Percentiles rank a stretch among this genome's conserved stretches.
Conservation (phyloP, 2,113 vertebrate species). For the Anoura caudifer region DNA sequence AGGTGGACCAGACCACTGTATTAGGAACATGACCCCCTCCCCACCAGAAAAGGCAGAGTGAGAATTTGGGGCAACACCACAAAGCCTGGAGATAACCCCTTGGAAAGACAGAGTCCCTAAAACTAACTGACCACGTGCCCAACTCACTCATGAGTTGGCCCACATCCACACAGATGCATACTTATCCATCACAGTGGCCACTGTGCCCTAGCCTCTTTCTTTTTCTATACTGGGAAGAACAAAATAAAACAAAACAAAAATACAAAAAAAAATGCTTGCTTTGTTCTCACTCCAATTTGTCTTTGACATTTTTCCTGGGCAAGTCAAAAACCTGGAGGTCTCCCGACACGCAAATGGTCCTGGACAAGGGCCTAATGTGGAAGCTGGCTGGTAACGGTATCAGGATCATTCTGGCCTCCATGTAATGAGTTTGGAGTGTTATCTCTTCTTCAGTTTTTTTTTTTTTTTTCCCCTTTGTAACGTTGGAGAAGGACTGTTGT, state of each 20-base stretch:
- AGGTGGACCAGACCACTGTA: not conserved
- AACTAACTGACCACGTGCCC: not conserved
- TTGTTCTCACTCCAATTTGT: not conserved
- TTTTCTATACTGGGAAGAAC: not conserved
- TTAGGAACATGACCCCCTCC: not conserved
- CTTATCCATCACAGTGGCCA: not conserved
- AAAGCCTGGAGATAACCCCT: not conserved
- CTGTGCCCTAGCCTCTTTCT: not conserved
- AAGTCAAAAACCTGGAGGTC: not conserved
- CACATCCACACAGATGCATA: not conserved
- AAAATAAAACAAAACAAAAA: no score
- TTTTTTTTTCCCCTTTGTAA: not conserved
- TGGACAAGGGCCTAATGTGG: rapidly evolving
- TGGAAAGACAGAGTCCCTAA: not conserved
- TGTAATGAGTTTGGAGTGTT: not conserved
- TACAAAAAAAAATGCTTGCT: not conserved
- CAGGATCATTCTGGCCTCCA: not conserved
- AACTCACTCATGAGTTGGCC: not conserved
- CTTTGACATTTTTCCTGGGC: not conserved
- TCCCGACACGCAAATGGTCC: not conserved
- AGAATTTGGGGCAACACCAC: not conserved
- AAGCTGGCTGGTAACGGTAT: not conserved
- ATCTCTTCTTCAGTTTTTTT: not conserved
- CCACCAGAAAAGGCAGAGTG: not conserved
- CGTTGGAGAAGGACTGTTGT: not conserved